Evolutionary conservation across 2,888 invertebrate genomes (phyloP).

Genomic region (Augochlorella aurata): DNA sequence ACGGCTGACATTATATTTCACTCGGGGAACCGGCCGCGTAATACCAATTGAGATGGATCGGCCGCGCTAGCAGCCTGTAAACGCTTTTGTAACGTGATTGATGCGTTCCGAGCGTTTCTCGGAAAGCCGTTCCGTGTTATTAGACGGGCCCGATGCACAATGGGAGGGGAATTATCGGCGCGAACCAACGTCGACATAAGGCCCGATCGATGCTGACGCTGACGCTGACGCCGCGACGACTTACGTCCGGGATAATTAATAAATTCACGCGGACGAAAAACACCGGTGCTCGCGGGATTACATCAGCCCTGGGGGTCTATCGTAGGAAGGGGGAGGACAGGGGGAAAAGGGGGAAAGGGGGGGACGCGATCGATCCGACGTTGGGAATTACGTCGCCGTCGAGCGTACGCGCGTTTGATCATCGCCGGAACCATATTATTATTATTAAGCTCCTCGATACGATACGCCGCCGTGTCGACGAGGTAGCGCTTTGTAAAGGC

Average conservation of each 20-base stretch:
- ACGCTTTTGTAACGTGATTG: constrained; percentile 44
- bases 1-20: constrained; percentile 53
- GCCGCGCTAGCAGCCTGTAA: constrained; percentile 27
- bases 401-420: constrained; percentile 46
- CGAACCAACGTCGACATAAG: not conserved
- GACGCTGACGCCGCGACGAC: not conserved
- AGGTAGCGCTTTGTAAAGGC: constrained; percentile 49
- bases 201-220: not conserved
- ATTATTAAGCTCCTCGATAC: constrained; percentile 59
- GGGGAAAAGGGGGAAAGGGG: not conserved
- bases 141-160: not conserved
- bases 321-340: too few species aligned
- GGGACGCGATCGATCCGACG: constrained; percentile 14
- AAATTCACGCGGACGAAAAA: constrained; percentile 14
- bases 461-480: constrained; percentile 51
- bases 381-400: constrained; percentile 38
- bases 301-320: constrained; percentile 26
- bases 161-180: constrained; percentile 3
- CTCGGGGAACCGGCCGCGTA: constrained; percentile 37
- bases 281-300: constrained; percentile 12
- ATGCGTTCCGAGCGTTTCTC: constrained; percentile 31
- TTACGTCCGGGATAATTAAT: constrained; percentile 28
- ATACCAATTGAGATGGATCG: constrained; percentile 53
- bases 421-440: constrained; percentile 58
- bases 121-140: constrained; percentile 23